Evolutionary conservation across 2,888 invertebrate species (phyloP).

Genomic region (Thera obeliscata): DNA sequence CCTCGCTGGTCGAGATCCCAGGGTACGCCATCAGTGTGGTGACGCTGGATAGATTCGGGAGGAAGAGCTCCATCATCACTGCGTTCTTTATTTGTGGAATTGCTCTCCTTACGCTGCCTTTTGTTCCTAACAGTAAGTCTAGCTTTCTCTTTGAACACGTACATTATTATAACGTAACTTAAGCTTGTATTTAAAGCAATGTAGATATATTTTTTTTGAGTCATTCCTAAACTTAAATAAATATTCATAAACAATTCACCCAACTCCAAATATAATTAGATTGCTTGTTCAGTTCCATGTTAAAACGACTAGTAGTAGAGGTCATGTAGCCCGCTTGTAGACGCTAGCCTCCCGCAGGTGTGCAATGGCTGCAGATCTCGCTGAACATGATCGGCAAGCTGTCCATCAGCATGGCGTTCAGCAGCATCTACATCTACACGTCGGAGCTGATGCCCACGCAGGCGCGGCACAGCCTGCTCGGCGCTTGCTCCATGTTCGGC

Average conservation of each 20-base stretch:
- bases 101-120: constrained; percentile 83
- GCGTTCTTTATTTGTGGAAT: constrained; percentile 85
- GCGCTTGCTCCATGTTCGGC: constrained; percentile 87
- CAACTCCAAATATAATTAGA: not conserved
- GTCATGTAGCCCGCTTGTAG: constrained; percentile 27
- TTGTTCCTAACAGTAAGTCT: constrained; percentile 81
- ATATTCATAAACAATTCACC: not conserved
- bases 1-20: constrained; percentile 86
- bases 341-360: constrained; percentile 51
- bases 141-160: not conserved
- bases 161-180: no score
- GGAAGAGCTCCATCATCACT: constrained; percentile 83
- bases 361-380: constrained; percentile 79
- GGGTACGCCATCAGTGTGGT: constrained; percentile 85
- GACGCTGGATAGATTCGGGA: constrained; percentile 84
- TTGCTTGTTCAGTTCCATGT: not conserved
- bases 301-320: not conserved
- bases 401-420: constrained; percentile 77
- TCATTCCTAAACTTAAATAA: not conserved
- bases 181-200: not conserved
- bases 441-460: constrained; percentile 88
- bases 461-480: constrained; percentile 86
- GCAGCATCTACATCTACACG: constrained; percentile 83
- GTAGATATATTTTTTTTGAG: not conserved
- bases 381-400: constrained; percentile 78